Evolutionary conservation across 2,888 invertebrate genomes (phyloP).

Genomic region (Drosophila pseudotakahashii): DNA sequence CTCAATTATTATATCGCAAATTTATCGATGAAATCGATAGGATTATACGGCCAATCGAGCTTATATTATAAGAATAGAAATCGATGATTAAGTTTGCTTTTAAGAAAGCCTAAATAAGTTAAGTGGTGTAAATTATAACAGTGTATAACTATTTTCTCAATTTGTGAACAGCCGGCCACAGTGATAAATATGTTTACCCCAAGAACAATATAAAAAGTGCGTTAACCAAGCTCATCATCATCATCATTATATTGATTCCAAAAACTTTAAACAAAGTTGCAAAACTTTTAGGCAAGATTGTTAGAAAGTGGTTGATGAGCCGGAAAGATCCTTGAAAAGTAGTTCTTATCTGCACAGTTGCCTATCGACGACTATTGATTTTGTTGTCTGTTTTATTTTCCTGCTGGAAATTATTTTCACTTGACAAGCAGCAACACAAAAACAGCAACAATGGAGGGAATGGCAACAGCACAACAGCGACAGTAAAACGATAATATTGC

Average conservation of each 20-base stretch:
- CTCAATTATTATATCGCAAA: too few relatives aligned
- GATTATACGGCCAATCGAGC: too few relatives aligned
- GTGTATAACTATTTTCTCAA: background rate
- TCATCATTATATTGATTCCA: background rate
- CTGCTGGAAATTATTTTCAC: conserved; percentile 48
- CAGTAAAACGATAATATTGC: conserved; percentile 41
- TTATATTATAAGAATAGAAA: background rate
- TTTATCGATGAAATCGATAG: too few relatives aligned
- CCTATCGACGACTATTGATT: conserved; percentile 36
- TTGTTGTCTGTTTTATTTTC: conserved; percentile 16
- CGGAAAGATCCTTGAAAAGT: conserved; percentile 38
- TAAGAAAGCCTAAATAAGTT: too few relatives aligned
- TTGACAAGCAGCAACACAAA: conserved; percentile 35
- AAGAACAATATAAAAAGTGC: background rate
- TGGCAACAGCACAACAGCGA: conserved; percentile 7
- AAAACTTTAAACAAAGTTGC: conserved; percentile 13
- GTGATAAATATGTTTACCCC: background rate
- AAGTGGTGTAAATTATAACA: background rate
- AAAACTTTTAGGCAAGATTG: conserved; percentile 26
- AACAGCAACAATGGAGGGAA: conserved; percentile 10
- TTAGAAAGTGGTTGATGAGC: conserved; percentile 28
- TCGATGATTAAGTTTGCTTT: background rate
- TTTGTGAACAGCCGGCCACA: too few relatives aligned
- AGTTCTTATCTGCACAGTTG: conserved; percentile 31
- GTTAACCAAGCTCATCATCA: background rate